Evolutionary conservation across 2,888 invertebrate genomes (phyloP), one percentile per base, ranked within the genome.

Genomic region (Aspidapion aeneum): DNA sequence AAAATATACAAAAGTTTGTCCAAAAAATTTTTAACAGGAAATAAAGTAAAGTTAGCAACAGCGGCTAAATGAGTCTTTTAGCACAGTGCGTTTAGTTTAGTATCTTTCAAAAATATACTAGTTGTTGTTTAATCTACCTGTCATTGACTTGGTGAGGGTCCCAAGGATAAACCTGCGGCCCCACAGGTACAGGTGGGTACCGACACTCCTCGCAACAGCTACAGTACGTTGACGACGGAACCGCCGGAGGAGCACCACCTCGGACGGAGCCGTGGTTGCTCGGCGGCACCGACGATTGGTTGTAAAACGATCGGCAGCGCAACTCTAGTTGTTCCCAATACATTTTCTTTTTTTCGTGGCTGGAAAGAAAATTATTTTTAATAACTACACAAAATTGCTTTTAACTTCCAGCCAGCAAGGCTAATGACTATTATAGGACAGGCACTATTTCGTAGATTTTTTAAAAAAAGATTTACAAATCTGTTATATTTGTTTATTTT

Each of bases 341-440:
- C 90, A 93, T 94, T 81, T 94, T 95, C 82, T 95, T 95, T 67
- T 93, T 89, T 80, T 95, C 95, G 76, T 95, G 95, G 70, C 94
- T 93, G 75, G 1, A 80, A 76, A 66, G 3, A 48, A 48, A 48
- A 21, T 9, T 12, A 48, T 48, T 48, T 12, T 48, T 12, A 12
- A 48, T 9, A 9, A n/a, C 49, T 48, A 12, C 49, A 12, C 18
- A 2, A 21, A 48, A n/a, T n/a, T n/a, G n/a, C n/a, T n/a, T n/a
- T n/a, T n/a, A n/a, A n/a, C n/a, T n/a, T n/a, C n/a, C n/a, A n/a
- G n/a, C n/a, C n/a, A n/a, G n/a, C n/a, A n/a, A n/a, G n/a, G n/a
- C n/a, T n/a, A n/a, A n/a, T n/a, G n/a, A n/a, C n/a, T n/a, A n/a
- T n/a, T n/a, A n/a, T n/a, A n/a, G n/a, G n/a, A n/a, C n/a, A n/a